Base-by-base conservation (phyloP, 2,888 invertebrate species). In the Orchestes rusci region DNA sequence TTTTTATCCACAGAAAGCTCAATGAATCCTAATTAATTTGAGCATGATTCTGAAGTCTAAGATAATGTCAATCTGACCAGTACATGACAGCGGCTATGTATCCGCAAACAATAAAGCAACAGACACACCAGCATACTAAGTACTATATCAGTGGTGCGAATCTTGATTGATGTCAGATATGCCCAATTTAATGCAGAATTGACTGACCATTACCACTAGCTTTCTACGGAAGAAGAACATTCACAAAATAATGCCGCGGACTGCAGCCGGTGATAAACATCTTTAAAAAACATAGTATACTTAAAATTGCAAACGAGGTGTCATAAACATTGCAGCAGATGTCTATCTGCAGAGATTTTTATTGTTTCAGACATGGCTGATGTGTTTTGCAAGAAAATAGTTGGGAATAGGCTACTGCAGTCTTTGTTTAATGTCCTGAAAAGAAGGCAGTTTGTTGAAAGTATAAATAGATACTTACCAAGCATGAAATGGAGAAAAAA, bases 111-210 rank as follows among this genome's bases (percentile, higher is more conserved):
- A 32, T 32, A 37, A 31, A 37, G 12, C 30, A 30, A 31, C 28
- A 38, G 7, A n/a, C 28, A 16, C 12, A 19, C 38, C 16, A 37
- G 37, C 30, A 33, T 23, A 33, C 34, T 12, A 15, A 27, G 12
- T 16, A 20, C 16, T n/a, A 20, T 45, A 45, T 40, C 45, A 31
- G 30, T 31, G 29, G 36, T 40, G 31, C 36, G 30, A 30, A 45
- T 45, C 45, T 45, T 45, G 45, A 45, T 33, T 32, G 31, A 37
- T 32, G 38, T 20, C 38, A 32, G 36, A 40, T 45, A 45, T 40
- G 36, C 40, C 35, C 30, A 45, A 45, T 45, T 45, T 45, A 40
- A 45, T 45, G 36, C 36, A 35, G 27, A 40, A 28, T 36, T 40
- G 31, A 23, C 23, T 39, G 29, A 39, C 40, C 31, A 40, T 45